A percentile compares a stretch with the other conserved stretches of the same genome.
These are phyloP conservation scores for Oscheius myriophilus DNA, from an alignment of 2,888 invertebrate genomes.

Conservation along the genomic window DNA sequence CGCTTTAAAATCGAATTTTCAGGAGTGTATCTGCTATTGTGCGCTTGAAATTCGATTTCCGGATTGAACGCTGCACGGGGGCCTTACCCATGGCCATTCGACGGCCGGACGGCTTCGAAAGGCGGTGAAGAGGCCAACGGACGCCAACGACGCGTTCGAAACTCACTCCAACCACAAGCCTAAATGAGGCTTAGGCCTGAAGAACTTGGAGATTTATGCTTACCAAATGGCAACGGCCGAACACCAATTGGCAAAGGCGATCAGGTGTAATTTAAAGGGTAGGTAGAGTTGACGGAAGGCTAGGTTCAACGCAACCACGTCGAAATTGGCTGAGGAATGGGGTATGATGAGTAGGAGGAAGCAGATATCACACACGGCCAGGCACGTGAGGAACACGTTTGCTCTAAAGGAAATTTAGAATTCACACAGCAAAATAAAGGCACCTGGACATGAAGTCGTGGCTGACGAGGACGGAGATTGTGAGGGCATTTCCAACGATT, in stretches of 20 bases:
- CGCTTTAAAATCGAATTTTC: too few species aligned
- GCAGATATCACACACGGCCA: conserved; percentile 66
- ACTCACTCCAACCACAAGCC: conserved; percentile 65
- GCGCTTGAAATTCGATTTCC: conserved; percentile 7
- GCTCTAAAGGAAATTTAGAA: conserved; percentile 52
- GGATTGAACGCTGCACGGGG: conserved; percentile 3
- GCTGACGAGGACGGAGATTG: conserved; percentile 57
- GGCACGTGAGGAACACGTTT: conserved; percentile 63
- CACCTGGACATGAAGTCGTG: conserved; percentile 63
- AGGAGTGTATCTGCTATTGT: too few species aligned
- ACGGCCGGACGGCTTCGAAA: conserved; percentile 41
- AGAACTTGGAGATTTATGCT: neutral
- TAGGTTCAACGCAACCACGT: conserved; percentile 52
- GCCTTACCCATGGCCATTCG: conserved; percentile 21
- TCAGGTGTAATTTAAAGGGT: conserved; percentile 58
- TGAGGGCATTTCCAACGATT: conserved; percentile 59
- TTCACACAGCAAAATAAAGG: neutral
- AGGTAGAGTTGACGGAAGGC: conserved; percentile 62
- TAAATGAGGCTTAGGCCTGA: conserved; percentile 28
- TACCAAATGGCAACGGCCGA: conserved; percentile 67
- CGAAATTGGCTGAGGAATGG: conserved; percentile 66
- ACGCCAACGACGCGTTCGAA: conserved; percentile 65
- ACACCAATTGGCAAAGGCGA: conserved; percentile 65
- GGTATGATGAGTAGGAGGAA: conserved; percentile 65
- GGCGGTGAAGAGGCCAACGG: conserved; percentile 56